Percentiles rank a stretch among this genome's conserved stretches.
Evolutionary conservation across 35 echinoderm and acorn worm species (phyloP).

Genomic region (Ophiothrix spiculata): DNA sequence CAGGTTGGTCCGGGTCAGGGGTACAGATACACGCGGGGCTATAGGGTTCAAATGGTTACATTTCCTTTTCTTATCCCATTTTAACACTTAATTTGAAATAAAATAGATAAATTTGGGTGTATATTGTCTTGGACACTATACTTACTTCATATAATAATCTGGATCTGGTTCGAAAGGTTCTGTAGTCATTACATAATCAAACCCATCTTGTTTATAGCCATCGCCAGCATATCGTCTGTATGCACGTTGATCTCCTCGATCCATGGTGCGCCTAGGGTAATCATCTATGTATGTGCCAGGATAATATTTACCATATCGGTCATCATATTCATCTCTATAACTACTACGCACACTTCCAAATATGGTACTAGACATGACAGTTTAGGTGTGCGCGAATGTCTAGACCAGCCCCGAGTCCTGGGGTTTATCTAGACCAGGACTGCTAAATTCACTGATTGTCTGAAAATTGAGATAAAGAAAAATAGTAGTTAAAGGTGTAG

Average conservation of each 20-base stretch:
- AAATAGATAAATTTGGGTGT: background rate
- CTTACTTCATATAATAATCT: background rate
- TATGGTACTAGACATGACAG: too few relatives aligned
- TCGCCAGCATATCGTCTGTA: background rate
- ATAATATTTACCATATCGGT: too few relatives aligned
- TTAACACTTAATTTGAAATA: too few relatives aligned
- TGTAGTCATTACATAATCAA: background rate
- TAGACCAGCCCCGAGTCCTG: too few relatives aligned
- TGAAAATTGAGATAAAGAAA: too few relatives aligned
- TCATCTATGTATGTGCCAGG: background rate
- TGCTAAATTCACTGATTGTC: too few relatives aligned
- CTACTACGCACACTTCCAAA: too few relatives aligned
- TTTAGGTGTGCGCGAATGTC: too few relatives aligned
- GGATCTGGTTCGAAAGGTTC: background rate
- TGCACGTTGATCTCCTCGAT: background rate
- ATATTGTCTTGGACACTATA: background rate
- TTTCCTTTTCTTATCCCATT: too few relatives aligned
- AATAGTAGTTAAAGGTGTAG: too few relatives aligned
- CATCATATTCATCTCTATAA: too few relatives aligned
- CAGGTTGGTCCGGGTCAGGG: background rate
- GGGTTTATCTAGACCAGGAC: too few relatives aligned
- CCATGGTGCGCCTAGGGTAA: background rate
- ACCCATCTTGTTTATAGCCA: background rate
- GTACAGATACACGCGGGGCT: background rate
- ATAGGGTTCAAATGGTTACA: background rate